A percentile compares a stretch with the other conserved stretches of the same genome.
Evolutionary conservation across 2,888 invertebrate species (phyloP).

Genomic region (Morpho achilles): DNA sequence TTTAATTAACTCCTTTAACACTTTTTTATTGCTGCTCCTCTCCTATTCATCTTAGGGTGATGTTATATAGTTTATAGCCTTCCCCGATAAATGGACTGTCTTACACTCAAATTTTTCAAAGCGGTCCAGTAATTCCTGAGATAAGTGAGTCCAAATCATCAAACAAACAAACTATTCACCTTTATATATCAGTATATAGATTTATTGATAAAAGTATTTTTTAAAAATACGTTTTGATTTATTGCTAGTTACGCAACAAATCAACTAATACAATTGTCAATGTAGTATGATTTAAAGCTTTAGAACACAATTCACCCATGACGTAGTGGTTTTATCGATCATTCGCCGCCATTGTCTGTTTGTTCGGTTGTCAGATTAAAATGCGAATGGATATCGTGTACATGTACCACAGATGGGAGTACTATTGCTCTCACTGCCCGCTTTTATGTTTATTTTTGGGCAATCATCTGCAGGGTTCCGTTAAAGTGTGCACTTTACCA

Average conservation of each 20-base stretch:
- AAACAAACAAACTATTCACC: too few relatives aligned
- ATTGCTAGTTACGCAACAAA: constrained; percentile 4
- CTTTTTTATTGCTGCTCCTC: too few relatives aligned
- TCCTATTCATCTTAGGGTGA: too few relatives aligned
- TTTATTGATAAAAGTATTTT: too few relatives aligned
- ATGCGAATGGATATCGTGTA: constrained; percentile 20
- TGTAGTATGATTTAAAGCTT: constrained; percentile 10
- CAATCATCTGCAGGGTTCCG: constrained; percentile 16
- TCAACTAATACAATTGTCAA: constrained; percentile 12
- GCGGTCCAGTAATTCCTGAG: too few relatives aligned
- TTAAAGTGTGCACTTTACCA: constrained; percentile 21
- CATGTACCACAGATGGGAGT: constrained; percentile 6
- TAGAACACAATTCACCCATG: constrained; percentile 32
- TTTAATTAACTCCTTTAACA: too few relatives aligned
- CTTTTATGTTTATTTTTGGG: constrained; percentile 22
- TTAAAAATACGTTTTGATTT: too few relatives aligned
- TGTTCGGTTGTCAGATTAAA: constrained; percentile 36
- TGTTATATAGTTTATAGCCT: too few relatives aligned
- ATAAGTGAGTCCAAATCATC: too few relatives aligned
- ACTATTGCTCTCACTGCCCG: constrained; percentile 16
- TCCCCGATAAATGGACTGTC: too few relatives aligned
- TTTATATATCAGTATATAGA: too few relatives aligned
- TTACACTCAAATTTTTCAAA: too few relatives aligned
- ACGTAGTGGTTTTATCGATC: constrained; percentile 45
- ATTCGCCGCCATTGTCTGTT: constrained; percentile 31